Evolutionary conservation across 2,113 vertebrate genomes (phyloP), one percentile per base, ranked within the genome.

Genomic region (Oncorhynchus masou): DNA sequence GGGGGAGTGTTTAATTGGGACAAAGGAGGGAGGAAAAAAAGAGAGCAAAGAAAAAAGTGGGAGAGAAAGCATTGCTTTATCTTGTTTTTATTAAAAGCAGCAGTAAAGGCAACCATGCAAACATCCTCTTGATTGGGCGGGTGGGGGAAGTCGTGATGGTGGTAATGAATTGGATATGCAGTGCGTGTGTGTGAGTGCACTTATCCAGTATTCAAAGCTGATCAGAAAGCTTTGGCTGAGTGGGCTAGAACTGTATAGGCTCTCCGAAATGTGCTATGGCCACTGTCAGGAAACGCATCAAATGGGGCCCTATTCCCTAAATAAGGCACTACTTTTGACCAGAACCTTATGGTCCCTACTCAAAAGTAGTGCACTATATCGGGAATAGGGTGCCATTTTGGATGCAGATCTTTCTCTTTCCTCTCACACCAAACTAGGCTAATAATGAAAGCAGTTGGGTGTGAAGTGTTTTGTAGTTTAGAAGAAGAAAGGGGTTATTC

Each of bases 51-150:
- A 79, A 71, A 24, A 66, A 16, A 19, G 22, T 73, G 79, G 85
- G 80, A 73, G 80, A 15, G 3, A 31, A 13, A 22, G 29, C n/a
- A 76, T 73, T 74, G 79, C 77, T 86, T 77, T 51, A 77, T 81
- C 74, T 68, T 83, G 78, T 84, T 86, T 84, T 83, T 78, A 83
- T 84, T 89, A 68, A 80, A 74, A 81, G 70, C 60, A 66, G 12
- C 16, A 71, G 24, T 74, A 66, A 79, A 83, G 77, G 45, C 22
- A 66, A 64, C 74, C 81, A 79, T 68, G 68, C 75, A 75, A 87
- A 85, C 62, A 60, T 80, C 78, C 80, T 62, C 11, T 3, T 54
- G 75, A 74, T 73, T 79, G 48, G 76, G 75, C 74, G 39, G 73
- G 67, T 45, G 20, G 67, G 51, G 22, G 20, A 65, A 54, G 45